Base-by-base conservation (phyloP, 2,113 vertebrate genomes). In the Otis tarda region DNA sequence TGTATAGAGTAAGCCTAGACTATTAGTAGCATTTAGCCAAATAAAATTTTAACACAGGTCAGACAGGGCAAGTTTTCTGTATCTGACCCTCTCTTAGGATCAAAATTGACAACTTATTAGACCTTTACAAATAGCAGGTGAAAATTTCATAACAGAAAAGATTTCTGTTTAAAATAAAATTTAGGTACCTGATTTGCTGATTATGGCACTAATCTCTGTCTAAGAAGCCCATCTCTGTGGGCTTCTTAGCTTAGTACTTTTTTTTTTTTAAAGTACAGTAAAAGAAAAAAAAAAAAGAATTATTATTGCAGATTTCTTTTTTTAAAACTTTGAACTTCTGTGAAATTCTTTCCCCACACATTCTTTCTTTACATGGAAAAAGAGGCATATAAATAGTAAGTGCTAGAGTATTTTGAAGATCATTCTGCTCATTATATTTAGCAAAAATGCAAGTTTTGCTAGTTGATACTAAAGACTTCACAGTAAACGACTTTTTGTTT, bases 401-500 rank as follows among this genome's bases (percentile, higher is more conserved):
- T 33, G 28, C 49, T 89, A 63, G 45, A 64, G 18, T 68, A 69
- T 88, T 93, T 86, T 96, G 85, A 77, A 82, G 30, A 28, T 91
- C 45, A 27, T 80, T 89, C 49, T 0, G 0, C 30, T 81, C 45
- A 45, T 37, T 74, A 21, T 25, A 25, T 88, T 77, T 47, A 73
- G 63, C 23, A 94, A 90, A 94, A 87, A 60, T 71, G 57, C 57
- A 76, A 87, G 49, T 84, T 88, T 81, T 70, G 67, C 37, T 59
- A 43, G 37, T 85, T 88, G 43, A n/a, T 77, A 49, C 24, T 76
- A 27, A 91, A 87, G 63, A 25, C 49, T 90, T 89, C 24, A 50
- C 53, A 89, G 81, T 65, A 95, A 96, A 94, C 90, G 75, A 83
- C 79, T 83, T 87, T 57, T 90, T 97, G 79, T 94, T 93, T 93